phyloP scores from a whole-genome alignment of 2,113 vertebrate species.

The Chaetorhynchus papuensis region DNA sequence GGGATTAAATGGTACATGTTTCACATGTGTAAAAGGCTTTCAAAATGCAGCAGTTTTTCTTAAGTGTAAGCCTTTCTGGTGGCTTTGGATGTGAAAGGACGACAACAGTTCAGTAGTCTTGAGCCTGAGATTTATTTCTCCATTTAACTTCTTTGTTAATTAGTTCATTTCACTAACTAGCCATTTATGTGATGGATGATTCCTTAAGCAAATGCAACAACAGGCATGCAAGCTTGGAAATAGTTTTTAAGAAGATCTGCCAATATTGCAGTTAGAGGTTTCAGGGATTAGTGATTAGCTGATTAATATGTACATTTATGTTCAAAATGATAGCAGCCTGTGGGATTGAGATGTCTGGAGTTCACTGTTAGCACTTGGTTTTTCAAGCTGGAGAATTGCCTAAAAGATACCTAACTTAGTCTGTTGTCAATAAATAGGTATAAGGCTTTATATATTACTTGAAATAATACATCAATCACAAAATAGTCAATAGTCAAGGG shows the following conservation, averaged over 20 bases:
- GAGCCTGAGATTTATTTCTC: slow-evolving; percentile 29
- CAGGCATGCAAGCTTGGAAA: background rate
- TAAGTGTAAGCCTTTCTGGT: background rate
- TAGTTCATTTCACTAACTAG: slow-evolving; percentile 48
- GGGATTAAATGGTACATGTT: background rate
- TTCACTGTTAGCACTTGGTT: background rate
- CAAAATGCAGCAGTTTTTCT: background rate
- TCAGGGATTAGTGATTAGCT: slow-evolving; percentile 3
- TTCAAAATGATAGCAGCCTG: background rate
- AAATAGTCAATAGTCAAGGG: background rate
- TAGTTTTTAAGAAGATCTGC: background rate
- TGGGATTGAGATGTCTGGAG: background rate
- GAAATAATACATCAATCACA: background rate
- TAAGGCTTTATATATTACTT: background rate
- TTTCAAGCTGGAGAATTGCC: background rate
- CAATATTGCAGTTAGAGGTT: slow-evolving; percentile 20
- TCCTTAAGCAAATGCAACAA: background rate
- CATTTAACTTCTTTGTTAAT: slow-evolving; percentile 43
- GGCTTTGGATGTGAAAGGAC: background rate
- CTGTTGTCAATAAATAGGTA: background rate
- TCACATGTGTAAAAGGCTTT: background rate
- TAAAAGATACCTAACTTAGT: background rate
- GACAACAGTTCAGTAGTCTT: background rate
- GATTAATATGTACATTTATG: slow-evolving; percentile 22
- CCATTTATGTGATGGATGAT: slow-evolving; percentile 6